phyloP scores from a whole-genome alignment of 2,888 invertebrate species.

The Limnephilus rhombicus region DNA sequence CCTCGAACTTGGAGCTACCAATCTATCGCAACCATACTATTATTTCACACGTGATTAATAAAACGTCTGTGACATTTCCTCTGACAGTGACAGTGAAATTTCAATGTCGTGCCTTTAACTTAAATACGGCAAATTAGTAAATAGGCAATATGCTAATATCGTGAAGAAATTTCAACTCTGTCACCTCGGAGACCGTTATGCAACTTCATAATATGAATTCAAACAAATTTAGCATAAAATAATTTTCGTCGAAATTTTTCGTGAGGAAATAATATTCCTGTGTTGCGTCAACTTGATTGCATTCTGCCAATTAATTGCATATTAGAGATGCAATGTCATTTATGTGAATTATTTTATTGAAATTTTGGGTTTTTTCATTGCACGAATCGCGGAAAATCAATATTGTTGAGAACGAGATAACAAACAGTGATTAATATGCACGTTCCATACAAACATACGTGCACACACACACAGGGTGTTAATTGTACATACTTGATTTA shows the following conservation, averaged over 20 bases:
- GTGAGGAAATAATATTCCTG: neutral
- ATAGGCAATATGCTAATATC: slow-evolving; percentile 12
- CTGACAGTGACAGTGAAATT: slow-evolving; percentile 35
- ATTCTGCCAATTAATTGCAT: neutral
- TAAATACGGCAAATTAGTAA: neutral
- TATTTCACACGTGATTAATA: slow-evolving; percentile 21
- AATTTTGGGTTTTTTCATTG: neutral
- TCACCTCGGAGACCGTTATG: neutral
- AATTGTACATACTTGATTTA: too few species aligned
- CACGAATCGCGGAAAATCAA: too few species aligned
- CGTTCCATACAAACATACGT: too few species aligned
- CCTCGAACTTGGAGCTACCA: neutral
- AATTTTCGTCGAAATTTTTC: neutral
- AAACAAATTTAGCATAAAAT: neutral
- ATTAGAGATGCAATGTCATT: neutral
- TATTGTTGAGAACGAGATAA: too few species aligned
- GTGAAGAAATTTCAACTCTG: neutral
- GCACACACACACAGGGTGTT: too few species aligned
- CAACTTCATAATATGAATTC: neutral
- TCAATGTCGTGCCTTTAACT: slow-evolving; percentile 22
- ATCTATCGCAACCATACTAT: neutral
- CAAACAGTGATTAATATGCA: too few species aligned
- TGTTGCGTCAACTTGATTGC: neutral
- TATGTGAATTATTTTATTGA: neutral
- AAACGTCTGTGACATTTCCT: slow-evolving; percentile 17